phyloP scores from a whole-genome alignment of 2,888 invertebrate genomes.

The Invenusta paracnida region DNA sequence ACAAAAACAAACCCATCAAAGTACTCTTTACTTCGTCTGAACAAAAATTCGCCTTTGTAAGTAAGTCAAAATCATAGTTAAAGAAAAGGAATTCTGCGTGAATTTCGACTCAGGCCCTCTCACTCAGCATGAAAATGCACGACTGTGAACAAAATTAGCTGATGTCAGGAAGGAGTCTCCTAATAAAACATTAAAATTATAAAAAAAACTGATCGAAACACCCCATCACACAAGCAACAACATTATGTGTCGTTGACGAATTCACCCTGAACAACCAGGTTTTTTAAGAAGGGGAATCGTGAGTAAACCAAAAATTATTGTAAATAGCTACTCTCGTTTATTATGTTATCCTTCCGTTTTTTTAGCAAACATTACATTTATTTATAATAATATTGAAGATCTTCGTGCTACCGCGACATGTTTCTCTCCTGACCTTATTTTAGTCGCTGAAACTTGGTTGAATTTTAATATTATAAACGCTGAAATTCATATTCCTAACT shows the following conservation, averaged over 20 bases:
- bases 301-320: constrained; percentile 14
- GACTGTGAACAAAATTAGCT: constrained; percentile 18
- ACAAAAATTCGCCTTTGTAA: not conserved
- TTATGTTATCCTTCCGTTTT: constrained; percentile 29
- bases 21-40: not conserved
- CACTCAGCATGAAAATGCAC: not conserved
- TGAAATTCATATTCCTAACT: constrained; percentile 26
- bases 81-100: constrained; percentile 6
- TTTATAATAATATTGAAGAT: not conserved
- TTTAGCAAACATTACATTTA: not conserved
- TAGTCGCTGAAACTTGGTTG: constrained; percentile 5
- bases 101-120: constrained; percentile 25
- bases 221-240: not conserved
- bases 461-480: not conserved
- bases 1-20: constrained; percentile 29
- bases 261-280: constrained; percentile 25
- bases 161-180: not conserved
- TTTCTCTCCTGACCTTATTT: constrained; percentile 21
- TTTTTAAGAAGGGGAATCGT: constrained; percentile 21
- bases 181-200: constrained; percentile 20
- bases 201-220: constrained; percentile 11
- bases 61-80: not conserved
- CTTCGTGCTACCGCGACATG: not conserved
- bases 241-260: not conserved
- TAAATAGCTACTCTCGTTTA: constrained; percentile 25